Base-by-base conservation (phyloP, 2,113 vertebrate species). In the Dicerorhinus sumatrensis region DNA sequence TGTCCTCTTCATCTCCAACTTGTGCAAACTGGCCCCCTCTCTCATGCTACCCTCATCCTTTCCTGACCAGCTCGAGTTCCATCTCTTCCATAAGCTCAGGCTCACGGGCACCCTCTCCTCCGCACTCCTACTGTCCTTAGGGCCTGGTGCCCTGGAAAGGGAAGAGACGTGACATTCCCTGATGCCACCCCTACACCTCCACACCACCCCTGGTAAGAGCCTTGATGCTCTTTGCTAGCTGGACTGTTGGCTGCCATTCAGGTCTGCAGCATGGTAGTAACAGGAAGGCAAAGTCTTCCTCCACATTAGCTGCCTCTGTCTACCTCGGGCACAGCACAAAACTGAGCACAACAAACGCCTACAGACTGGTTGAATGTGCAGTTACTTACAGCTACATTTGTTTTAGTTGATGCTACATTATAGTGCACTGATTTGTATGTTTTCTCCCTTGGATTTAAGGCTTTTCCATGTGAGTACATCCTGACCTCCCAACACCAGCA, bases 321-420 rank as follows among this genome's bases (percentile, higher is more conserved):
- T 70, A 65, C 33, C 75, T 51, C 0, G 1, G 25, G 51, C n/a
- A 33, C 21, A 58, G 51, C 5, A 5, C 29, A 29, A 39, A 85
- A 60, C 17, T 3, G 3, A 93, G 31, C 21, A 27, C 6, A 82
- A 42, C 27, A 17, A 48, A 51, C 2, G 27, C 39, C 33, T 5
- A 6, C 0, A 2, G 11, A 20, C 8, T 29, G 21, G 36, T 0
- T 83, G 20, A 70, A 39, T 3, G 0, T 1, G 6, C 21, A 36
- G 29, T 20, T 39, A n/a, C 89, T 69, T 56, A 39, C 56, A 56
- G 69, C 20, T 90, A 16, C 7, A 6, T 39, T 36, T 23, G 11
- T 18, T 80, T 94, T 36, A 36, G 81, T 76, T 76, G 76, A 60
- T 8, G 5, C 31, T 23, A 9, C 8, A 3, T 20, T 4, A 1